Conservation (phyloP, 92 coral and sea anemone genomes). For the Paragorgia papillata region DNA sequence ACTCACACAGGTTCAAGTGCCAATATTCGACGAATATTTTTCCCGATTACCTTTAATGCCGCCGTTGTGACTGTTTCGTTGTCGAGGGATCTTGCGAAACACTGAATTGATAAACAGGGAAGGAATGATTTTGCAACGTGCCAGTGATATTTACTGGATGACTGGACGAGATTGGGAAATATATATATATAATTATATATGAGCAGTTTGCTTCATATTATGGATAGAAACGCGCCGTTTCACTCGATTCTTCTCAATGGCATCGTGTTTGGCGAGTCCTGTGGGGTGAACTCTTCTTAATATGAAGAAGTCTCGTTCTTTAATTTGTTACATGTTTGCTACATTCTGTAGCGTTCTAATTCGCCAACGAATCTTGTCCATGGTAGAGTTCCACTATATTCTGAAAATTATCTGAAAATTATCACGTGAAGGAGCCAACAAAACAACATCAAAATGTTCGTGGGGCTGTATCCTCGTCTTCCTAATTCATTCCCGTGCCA, state of each 20-base stretch:
- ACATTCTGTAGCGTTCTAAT: too few species aligned
- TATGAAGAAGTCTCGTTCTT: too few species aligned
- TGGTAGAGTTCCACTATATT: too few species aligned
- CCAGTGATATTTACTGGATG: slow-evolving; percentile 16
- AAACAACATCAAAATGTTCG: too few species aligned
- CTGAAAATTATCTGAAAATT: too few species aligned
- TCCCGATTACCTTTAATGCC: slow-evolving; percentile 1
- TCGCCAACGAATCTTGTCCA: too few species aligned
- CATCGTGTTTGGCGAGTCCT: not conserved
- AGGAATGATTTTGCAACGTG: not conserved
- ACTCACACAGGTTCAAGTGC: slow-evolving; percentile 10
- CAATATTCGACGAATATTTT: slow-evolving; percentile 1
- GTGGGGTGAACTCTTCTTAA: too few species aligned
- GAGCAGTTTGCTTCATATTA: not conserved
- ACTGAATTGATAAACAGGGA: not conserved
- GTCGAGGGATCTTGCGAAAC: not conserved
- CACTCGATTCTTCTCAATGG: not conserved
- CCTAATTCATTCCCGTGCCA: not conserved
- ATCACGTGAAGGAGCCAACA: too few species aligned
- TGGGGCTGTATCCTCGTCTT: not conserved
- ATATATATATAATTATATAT: slow-evolving; percentile 2
- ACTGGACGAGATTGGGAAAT: slow-evolving; percentile 19
- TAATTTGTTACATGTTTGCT: too few species aligned
- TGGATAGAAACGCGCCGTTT: slow-evolving; percentile 30
- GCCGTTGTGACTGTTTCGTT: not conserved